These are phyloP conservation scores for Centropus bengalensis DNA, from an alignment of 2,113 vertebrate genomes.

Conservation along the genomic window DNA sequence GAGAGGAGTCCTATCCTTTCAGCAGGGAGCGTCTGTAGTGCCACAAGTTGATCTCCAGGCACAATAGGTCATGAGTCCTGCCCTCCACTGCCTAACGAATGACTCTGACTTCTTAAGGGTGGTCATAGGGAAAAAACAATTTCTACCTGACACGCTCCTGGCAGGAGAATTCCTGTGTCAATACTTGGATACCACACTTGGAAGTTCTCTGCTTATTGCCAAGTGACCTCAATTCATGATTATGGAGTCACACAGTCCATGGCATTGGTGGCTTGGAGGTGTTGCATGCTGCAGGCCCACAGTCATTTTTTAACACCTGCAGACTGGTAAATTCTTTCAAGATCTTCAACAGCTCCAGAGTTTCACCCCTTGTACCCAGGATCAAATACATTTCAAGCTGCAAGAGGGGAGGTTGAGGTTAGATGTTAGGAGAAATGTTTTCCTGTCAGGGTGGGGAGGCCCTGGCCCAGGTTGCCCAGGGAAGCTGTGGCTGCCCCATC, in stretches of 20 bases:
- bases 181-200: background rate
- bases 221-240: background rate
- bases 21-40: background rate
- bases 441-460: too few relatives aligned
- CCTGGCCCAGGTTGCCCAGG: too few relatives aligned
- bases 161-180: background rate
- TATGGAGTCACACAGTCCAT: background rate
- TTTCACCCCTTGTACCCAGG: background rate
- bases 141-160: fast-evolving
- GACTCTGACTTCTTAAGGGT: background rate
- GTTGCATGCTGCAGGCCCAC: background rate
- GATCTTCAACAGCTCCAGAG: background rate
- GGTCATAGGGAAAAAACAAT: background rate
- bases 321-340: background rate
- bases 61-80: background rate
- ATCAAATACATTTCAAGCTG: background rate
- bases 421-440: too few relatives aligned
- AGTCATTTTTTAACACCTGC: background rate
- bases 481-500: too few relatives aligned
- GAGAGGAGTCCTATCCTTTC: background rate
- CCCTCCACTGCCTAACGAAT: background rate
- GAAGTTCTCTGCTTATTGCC: background rate
- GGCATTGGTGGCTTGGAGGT: background rate
- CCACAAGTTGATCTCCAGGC: background rate
- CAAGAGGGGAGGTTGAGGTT: too few relatives aligned